A percentile compares a stretch with the other conserved stretches of the same genome.
phyloP scores from a whole-genome alignment of 35 echinoderm and acorn worm genomes.

The Lytechinus pictus region DNA sequence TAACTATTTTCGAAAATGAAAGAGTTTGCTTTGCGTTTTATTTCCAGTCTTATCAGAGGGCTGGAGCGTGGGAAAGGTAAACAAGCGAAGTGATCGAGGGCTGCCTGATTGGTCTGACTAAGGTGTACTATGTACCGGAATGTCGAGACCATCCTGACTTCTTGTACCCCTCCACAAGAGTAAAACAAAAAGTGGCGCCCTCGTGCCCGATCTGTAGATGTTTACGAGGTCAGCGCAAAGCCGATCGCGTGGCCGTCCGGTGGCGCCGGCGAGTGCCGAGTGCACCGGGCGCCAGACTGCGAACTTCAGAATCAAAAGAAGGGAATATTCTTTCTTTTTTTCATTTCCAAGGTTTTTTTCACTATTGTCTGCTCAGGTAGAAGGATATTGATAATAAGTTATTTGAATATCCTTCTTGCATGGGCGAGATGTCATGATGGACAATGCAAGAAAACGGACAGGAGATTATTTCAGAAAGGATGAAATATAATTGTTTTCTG shows the following conservation, averaged over 20 bases:
- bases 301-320: background rate
- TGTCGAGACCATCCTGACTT: background rate
- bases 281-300: background rate
- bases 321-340: background rate
- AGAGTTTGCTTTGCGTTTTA: constrained; percentile 32
- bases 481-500: too few relatives aligned
- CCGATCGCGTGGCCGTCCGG: background rate
- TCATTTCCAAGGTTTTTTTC: too few relatives aligned
- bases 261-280: background rate
- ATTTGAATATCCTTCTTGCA: too few relatives aligned
- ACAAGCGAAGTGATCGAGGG: background rate
- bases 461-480: too few relatives aligned
- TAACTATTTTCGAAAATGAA: constrained; percentile 22
- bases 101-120: background rate
- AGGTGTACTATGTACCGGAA: constrained; percentile 34
- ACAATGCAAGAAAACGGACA: too few relatives aligned
- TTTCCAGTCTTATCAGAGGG: constrained; percentile 26
- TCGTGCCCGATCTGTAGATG: background rate
- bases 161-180: background rate
- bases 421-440: too few relatives aligned
- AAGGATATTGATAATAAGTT: too few relatives aligned
- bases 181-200: background rate
- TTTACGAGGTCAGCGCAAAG: background rate
- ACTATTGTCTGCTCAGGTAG: background rate
- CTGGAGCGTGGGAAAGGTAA: constrained; percentile 33